Evolutionary conservation across 2,113 vertebrate genomes (phyloP).

Genomic region (Callipepla californica): DNA sequence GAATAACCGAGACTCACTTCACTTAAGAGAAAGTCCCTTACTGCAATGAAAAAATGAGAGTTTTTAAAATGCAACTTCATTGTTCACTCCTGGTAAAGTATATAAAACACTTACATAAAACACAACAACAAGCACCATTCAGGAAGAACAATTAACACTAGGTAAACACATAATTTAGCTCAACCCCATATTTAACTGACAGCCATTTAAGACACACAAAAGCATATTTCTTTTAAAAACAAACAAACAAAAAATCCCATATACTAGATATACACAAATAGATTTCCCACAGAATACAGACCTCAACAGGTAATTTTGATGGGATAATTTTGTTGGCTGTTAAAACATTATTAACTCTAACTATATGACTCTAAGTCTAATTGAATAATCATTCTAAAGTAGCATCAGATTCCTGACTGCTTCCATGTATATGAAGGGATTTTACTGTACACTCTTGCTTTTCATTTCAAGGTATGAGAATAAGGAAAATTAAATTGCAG

Average conservation of each 20-base stretch:
- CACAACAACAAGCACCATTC: neutral
- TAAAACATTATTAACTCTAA: constrained; percentile 31
- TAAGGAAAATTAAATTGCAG: neutral
- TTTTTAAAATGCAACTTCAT: neutral
- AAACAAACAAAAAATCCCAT: neutral
- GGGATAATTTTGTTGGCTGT: neutral
- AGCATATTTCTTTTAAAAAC: neutral
- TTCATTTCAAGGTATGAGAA: neutral
- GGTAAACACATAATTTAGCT: neutral
- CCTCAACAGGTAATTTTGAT: neutral
- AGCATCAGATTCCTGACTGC: neutral
- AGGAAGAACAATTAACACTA: neutral
- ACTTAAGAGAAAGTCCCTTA: neutral
- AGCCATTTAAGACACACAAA: neutral
- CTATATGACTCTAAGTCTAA: neutral
- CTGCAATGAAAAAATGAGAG: neutral
- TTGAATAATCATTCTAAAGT: neutral
- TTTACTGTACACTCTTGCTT: neutral
- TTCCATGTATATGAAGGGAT: neutral
- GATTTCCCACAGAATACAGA: neutral
- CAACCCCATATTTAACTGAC: neutral
- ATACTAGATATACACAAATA: neutral
- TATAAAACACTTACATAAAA: neutral
- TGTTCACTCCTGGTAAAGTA: neutral
- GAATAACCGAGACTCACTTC: too few species aligned